phyloP scores from a whole-genome alignment of 2,797 vertebrate species.

The Channallabes apus region DNA sequence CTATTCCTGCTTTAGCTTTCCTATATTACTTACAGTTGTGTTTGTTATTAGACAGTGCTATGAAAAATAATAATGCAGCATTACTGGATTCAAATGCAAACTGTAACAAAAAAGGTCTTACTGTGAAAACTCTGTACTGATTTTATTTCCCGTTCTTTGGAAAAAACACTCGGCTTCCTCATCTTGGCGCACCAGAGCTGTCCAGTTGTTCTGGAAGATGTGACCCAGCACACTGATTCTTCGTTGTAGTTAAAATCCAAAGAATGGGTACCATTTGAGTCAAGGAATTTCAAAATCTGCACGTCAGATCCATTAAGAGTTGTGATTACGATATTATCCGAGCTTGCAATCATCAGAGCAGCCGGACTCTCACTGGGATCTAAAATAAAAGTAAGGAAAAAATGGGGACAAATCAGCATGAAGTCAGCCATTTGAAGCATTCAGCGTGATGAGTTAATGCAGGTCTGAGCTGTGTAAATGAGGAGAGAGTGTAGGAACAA shows the following conservation, averaged over 20 bases:
- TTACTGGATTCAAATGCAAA: not conserved
- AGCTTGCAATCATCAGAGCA: constrained; percentile 81
- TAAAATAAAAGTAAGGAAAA: constrained; percentile 61
- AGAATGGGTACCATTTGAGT: constrained; percentile 80
- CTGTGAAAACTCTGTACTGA: constrained; percentile 84
- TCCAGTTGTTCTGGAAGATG: constrained; percentile 79
- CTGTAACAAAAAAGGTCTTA: constrained; percentile 61
- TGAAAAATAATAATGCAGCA: not conserved
- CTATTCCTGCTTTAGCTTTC: not conserved
- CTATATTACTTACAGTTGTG: not conserved
- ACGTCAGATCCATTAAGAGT: constrained; percentile 85
- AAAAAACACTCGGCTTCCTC: constrained; percentile 75
- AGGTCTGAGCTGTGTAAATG: constrained; percentile 24
- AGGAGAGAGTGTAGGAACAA: not conserved
- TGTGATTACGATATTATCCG: constrained; percentile 80
- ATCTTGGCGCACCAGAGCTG: constrained; percentile 83
- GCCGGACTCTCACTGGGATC: constrained; percentile 84
- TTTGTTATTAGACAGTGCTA: not conserved
- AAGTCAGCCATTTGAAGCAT: constrained; percentile 31
- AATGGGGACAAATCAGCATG: constrained; percentile 47
- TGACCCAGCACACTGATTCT: constrained; percentile 87
- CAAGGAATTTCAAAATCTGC: constrained; percentile 72
- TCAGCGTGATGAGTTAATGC: constrained; percentile 34
- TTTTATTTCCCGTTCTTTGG: constrained; percentile 81
- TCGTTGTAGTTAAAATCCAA: constrained; percentile 86